Conservation (phyloP, 2,797 vertebrate genomes). For the Gymnothorax javanicus region DNA sequence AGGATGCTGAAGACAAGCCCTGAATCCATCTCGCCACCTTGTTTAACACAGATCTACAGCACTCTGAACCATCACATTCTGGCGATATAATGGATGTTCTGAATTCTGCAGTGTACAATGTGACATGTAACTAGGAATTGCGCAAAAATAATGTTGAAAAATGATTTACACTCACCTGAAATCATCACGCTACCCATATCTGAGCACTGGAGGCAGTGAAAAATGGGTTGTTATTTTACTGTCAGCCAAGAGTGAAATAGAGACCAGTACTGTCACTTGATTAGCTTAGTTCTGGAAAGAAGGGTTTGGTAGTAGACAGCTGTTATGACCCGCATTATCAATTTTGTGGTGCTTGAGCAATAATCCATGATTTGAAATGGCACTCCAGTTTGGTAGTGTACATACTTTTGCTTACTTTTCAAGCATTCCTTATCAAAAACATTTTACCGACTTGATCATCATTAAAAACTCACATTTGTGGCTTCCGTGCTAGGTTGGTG, state of each 20-base stretch:
- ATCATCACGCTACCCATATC: neutral
- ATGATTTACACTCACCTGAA: neutral
- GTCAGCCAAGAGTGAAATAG: neutral
- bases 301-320: neutral
- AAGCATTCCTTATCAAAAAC: neutral
- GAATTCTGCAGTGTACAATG: neutral
- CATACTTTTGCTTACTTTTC: neutral
- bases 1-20: neutral
- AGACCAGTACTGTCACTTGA: neutral
- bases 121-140: neutral
- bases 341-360: neutral
- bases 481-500: neutral
- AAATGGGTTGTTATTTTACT: slow-evolving; percentile 3
- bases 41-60: neutral
- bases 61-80: neutral
- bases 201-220: neutral
- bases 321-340: neutral
- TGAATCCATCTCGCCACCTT: slow-evolving; percentile 1
- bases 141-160: neutral
- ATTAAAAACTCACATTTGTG: slow-evolving; percentile 6
- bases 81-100: neutral
- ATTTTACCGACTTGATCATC: neutral
- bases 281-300: neutral
- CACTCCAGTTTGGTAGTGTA: neutral
- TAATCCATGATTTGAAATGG: neutral